Evolutionary conservation across 2,113 vertebrate genomes (phyloP).

Genomic region (Ia io): DNA sequence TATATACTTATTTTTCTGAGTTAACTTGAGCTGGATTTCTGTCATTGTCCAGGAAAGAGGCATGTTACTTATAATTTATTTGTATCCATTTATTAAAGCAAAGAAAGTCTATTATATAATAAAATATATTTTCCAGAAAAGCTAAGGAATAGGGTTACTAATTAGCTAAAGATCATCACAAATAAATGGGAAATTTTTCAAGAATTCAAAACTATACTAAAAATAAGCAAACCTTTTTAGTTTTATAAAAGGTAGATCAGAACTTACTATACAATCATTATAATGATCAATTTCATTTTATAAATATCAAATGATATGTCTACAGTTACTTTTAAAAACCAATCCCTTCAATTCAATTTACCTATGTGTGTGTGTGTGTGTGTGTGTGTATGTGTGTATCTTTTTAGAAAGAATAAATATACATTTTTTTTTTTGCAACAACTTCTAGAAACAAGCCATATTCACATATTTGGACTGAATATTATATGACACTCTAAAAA

Average conservation of each 20-base stretch:
- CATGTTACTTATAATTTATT: neutral
- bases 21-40: neutral
- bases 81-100: neutral
- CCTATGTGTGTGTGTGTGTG: neutral
- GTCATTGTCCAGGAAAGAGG: neutral
- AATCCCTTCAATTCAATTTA: neutral
- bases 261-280: neutral
- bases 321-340: neutral
- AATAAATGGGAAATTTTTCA: neutral
- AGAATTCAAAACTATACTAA: neutral
- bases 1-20: neutral
- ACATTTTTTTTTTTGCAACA: neutral
- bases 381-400: neutral
- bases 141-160: neutral
- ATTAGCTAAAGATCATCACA: constrained; percentile 24
- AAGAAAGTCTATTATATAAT: neutral
- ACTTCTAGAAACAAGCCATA: neutral
- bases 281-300: neutral
- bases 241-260: neutral
- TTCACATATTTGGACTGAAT: neutral
- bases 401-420: neutral
- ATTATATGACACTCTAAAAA: neutral
- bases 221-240: neutral
- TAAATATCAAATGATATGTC: neutral
- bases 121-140: neutral